phyloP scores from a whole-genome alignment of 2,797 vertebrate genomes.

The Graptemys geographica region DNA sequence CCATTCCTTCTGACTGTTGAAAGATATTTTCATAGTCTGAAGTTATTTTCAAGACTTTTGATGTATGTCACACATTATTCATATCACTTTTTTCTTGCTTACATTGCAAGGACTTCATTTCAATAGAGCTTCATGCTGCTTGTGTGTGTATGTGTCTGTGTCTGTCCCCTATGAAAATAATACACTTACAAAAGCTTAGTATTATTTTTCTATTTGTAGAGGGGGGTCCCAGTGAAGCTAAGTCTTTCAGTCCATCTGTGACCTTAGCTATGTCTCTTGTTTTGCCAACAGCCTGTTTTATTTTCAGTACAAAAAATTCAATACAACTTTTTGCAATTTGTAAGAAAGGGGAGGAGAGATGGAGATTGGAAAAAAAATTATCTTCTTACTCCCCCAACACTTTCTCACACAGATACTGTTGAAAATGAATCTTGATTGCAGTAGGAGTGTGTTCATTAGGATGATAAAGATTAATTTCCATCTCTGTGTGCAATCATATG shows the following conservation, averaged over 20 bases:
- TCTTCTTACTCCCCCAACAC: slow-evolving; percentile 24
- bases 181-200: neutral
- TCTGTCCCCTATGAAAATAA: slow-evolving; percentile 9
- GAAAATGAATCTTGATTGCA: slow-evolving; percentile 54
- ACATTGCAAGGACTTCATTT: neutral
- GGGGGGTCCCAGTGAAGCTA: neutral
- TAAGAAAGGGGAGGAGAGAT: neutral
- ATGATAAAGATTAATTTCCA: slow-evolving; percentile 61
- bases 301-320: slow-evolving; percentile 9
- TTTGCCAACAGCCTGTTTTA: slow-evolving; percentile 26
- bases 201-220: neutral
- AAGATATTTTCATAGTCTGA: neutral
- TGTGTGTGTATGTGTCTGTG: neutral
- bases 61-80: neutral
- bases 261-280: neutral
- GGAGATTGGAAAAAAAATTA: neutral
- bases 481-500: slow-evolving; percentile 12
- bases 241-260: neutral
- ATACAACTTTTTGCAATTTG: neutral
- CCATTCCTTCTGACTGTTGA: neutral
- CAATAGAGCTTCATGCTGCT: neutral
- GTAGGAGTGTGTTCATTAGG: slow-evolving; percentile 25
- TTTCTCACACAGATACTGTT: slow-evolving; percentile 4
- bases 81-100: neutral
- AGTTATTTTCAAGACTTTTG: neutral